Evolutionary conservation across 2,888 invertebrate genomes (phyloP).

Genomic region (Hirudinaria manillensis): DNA sequence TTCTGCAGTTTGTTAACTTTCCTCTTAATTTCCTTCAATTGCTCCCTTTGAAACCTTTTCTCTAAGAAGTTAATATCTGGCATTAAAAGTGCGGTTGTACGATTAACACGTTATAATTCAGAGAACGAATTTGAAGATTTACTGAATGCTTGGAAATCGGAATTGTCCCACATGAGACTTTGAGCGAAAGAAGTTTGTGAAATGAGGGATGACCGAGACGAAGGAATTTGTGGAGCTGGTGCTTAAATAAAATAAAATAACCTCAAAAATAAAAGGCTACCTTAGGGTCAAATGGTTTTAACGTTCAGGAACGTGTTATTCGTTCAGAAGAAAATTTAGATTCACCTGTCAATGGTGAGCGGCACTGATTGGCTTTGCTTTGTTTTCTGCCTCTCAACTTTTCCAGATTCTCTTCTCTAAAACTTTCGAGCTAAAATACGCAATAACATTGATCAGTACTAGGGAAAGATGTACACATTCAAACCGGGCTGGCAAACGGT

Average conservation of each 20-base stretch:
- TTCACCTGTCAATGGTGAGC: not conserved
- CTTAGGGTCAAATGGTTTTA: no score
- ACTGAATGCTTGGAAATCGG: not conserved
- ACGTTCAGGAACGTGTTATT: no score
- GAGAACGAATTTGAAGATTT: no score
- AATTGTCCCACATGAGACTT: slow-evolving; percentile 7
- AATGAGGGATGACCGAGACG: not conserved
- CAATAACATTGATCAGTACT: no score
- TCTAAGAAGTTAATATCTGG: slow-evolving; percentile 15
- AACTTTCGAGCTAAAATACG: not conserved
- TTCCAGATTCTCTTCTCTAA: slow-evolving; percentile 10
- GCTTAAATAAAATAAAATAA: no score
- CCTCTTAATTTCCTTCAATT: not conserved
- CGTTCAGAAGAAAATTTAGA: no score
- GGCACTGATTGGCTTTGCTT: not conserved
- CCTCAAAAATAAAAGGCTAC: no score
- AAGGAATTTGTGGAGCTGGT: not conserved
- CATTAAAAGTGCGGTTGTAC: slow-evolving; percentile 3
- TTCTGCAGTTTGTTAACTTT: slow-evolving; percentile 14
- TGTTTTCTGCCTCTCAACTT: not conserved
- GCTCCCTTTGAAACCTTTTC: not conserved
- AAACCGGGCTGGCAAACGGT: no score
- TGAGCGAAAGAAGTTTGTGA: slow-evolving; percentile 5
- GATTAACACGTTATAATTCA: no score
- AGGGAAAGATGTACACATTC: no score